Percentiles rank a stretch among this genome's conserved stretches.
Evolutionary conservation across 2,113 vertebrate species (phyloP).

Genomic region (Passer domesticus): DNA sequence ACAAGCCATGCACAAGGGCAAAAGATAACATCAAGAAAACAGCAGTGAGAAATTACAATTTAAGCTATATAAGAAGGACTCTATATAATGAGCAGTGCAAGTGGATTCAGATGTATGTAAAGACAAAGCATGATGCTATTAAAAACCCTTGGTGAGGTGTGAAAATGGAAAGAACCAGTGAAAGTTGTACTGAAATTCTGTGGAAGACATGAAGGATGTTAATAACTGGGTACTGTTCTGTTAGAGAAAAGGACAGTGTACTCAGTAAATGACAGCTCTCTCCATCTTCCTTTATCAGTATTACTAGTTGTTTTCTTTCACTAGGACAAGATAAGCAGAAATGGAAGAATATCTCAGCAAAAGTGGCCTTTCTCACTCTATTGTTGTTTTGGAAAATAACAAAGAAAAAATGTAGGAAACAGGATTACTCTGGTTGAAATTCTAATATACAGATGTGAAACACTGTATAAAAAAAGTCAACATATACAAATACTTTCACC

Average conservation of each 20-base stretch:
- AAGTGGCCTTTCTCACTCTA: neutral
- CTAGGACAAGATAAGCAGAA: neutral
- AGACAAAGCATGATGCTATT: neutral
- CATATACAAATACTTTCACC: neutral
- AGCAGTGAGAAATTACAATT: neutral
- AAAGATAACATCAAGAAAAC: neutral
- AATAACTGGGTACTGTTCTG: neutral
- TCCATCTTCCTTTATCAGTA: neutral
- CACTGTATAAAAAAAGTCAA: neutral
- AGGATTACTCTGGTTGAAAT: neutral
- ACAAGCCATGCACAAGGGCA: neutral
- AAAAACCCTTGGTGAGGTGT: neutral
- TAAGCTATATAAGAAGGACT: neutral
- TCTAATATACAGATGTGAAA: neutral
- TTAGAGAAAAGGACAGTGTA: neutral
- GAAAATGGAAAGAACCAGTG: neutral
- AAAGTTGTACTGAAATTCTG: neutral
- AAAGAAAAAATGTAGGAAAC: neutral
- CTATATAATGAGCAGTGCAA: neutral
- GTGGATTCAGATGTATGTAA: neutral
- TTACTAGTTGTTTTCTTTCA: neutral
- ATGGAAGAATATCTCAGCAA: neutral
- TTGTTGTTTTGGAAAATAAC: neutral
- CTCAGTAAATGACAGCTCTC: neutral
- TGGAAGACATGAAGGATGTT: neutral